Conservation (phyloP, 53 echinoderm and acorn worm species). For the Arbacia lixula region DNA sequence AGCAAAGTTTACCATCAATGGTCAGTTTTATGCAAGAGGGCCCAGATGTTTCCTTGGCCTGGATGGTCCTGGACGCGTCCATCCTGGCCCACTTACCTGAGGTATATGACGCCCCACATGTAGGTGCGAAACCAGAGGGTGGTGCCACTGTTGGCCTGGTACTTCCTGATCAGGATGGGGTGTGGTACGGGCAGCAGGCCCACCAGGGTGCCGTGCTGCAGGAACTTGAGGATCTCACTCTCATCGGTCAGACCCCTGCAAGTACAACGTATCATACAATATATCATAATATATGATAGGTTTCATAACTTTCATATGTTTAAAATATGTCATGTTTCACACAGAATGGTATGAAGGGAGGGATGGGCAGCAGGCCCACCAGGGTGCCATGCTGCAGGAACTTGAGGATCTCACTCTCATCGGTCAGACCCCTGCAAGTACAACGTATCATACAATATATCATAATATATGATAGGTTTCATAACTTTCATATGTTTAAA, state of each 20-base stretch:
- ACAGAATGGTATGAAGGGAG: slow-evolving; percentile 98
- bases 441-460: too few species aligned
- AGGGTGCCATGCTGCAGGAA: slow-evolving; percentile 99
- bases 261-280: not conserved
- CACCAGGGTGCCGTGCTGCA: slow-evolving; percentile 98
- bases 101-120: slow-evolving; percentile 99
- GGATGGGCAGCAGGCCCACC: slow-evolving; percentile 94
- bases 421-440: slow-evolving; percentile 88
- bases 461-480: too few species aligned
- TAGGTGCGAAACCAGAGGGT: slow-evolving; percentile 99
- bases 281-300: too few species aligned
- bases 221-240: slow-evolving; percentile 98
- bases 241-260: slow-evolving; percentile 97
- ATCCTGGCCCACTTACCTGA: slow-evolving; percentile 96
- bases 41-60: too few species aligned
- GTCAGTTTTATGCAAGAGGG: too few species aligned
- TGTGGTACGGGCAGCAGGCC: slow-evolving; percentile 97
- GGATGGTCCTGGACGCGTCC: not conserved
- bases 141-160: slow-evolving; percentile 99
- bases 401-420: slow-evolving; percentile 98
- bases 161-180: slow-evolving; percentile 97
- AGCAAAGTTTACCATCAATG: too few species aligned
- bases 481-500: too few species aligned
- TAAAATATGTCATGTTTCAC: too few species aligned
- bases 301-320: too few species aligned